A percentile compares a stretch with the other conserved stretches of the same genome.
phyloP scores from a whole-genome alignment of 2,113 vertebrate species.

The Tetrax tetrax region DNA sequence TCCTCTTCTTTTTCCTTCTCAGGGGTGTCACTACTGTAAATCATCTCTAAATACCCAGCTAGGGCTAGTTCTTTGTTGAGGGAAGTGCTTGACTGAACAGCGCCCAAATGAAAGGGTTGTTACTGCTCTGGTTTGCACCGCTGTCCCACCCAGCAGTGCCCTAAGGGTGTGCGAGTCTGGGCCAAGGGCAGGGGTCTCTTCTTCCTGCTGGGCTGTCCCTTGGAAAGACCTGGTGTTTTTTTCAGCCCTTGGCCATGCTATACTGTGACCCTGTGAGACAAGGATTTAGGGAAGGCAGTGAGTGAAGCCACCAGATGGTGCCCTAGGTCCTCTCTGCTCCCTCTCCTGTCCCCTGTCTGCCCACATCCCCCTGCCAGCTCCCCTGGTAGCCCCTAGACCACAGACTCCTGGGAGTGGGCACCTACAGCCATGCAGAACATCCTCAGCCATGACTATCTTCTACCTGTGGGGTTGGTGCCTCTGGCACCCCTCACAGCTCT shows the following conservation, averaged over 20 bases:
- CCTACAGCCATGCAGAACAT: not conserved
- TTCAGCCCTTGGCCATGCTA: not conserved
- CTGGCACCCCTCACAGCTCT: not conserved
- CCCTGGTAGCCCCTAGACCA: not conserved
- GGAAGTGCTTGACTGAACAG: not conserved
- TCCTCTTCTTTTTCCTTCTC: not conserved
- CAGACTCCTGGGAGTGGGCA: rapidly evolving
- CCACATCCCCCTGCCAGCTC: not conserved
- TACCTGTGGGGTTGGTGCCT: not conserved
- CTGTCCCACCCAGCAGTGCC: not conserved
- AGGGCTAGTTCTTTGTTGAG: not conserved
- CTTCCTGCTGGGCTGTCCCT: not conserved
- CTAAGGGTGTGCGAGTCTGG: not conserved
- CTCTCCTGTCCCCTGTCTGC: conserved; percentile 2
- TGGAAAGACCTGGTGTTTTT: not conserved
- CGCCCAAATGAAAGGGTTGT: not conserved
- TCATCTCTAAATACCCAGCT: not conserved
- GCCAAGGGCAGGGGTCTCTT: not conserved
- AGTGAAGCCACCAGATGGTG: conserved; percentile 72
- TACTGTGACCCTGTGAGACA: not conserved
- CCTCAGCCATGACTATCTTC: not conserved
- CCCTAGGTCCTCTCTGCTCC: conserved; percentile 61
- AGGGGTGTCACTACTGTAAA: not conserved
- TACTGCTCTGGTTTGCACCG: not conserved
- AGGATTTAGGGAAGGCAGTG: conserved; percentile 38